Evolutionary conservation across 2,888 invertebrate species (phyloP), one percentile per base, ranked within the genome.

Genomic region (Idaea straminata): DNA sequence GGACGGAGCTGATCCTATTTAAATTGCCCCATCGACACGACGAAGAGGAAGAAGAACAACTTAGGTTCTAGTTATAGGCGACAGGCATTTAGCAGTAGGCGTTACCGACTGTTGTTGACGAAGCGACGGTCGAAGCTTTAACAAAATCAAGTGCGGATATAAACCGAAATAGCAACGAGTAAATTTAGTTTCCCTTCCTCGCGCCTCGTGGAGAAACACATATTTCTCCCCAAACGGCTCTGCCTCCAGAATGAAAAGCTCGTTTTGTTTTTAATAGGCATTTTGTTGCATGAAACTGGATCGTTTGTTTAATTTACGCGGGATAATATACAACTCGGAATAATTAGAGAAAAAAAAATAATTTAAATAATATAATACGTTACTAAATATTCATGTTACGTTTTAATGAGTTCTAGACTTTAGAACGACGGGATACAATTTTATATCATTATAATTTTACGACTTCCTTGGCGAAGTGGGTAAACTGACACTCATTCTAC

Each of bases 161-260:
- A 47, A 47, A 34, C 59, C 0, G 65, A 67, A 65, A 68, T 70
- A 69, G 72, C 63, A 61, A 61, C 67, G 66, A 61, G 67, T 70
- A 71, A 65, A 69, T 68, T 65, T 64, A 63, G 68, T 71, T 69
- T 64, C 67, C 66, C 63, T 65, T 61, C 64, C 35, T 35, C 34
- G 63, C 60, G 60, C 65, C 68, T 7, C 7, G 47, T 47, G 7
- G 64, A 65, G 66, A 69, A 67, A 69, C 71, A 72, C 72, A 74
- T 75, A 74, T 72, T 74, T 77, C 72, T 71, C 71, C 66, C 65
- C 68, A 74, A 77, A 77, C 74, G 74, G 69, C 72, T 65, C 63
- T 70, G 63, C 65, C 60, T 70, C 70, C 63, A 69, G 68, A 70
- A 71, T 72, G 71, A 70, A 73, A 73, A 69, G 69, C 71, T 72